A percentile compares a stretch with the other conserved stretches of the same genome.
Conservation (phyloP, 2,888 invertebrate genomes). For the Heliconius cydno region DNA sequence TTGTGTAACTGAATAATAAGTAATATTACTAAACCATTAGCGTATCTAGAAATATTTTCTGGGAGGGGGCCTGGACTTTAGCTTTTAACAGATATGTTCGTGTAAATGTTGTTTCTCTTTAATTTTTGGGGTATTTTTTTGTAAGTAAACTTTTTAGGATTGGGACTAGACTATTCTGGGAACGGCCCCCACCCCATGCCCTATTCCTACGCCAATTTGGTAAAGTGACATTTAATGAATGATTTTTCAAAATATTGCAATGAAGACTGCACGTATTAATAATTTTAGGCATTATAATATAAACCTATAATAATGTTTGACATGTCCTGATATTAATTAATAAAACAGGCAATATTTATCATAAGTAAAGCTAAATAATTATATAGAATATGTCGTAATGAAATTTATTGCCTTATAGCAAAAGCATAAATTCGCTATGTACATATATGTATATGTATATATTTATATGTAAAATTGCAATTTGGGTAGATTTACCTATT, state of each 20-base stretch:
- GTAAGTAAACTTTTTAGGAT: no score
- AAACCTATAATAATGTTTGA: background rate
- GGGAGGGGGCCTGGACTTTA: no score
- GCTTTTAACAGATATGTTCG: no score
- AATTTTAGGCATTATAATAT: background rate
- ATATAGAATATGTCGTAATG: background rate
- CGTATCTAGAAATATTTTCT: no score
- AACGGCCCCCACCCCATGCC: no score
- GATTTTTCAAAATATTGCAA: background rate
- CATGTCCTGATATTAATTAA: background rate
- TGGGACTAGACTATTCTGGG: no score
- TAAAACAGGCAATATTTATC: background rate
- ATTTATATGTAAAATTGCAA: background rate
- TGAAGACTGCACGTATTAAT: background rate
- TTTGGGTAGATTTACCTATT: conserved; percentile 9
- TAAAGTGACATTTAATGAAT: background rate
- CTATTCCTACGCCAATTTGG: no score
- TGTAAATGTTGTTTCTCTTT: no score
- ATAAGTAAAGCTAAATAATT: background rate
- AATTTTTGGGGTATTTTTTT: no score
- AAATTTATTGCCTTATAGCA: conserved; percentile 20
- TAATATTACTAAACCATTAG: background rate
- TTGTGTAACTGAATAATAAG: background rate
- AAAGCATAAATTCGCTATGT: background rate
- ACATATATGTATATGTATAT: background rate